These are phyloP conservation scores for Lottia gigantea DNA, from an alignment of 2,888 invertebrate genomes.

Conservation along the genomic window DNA sequence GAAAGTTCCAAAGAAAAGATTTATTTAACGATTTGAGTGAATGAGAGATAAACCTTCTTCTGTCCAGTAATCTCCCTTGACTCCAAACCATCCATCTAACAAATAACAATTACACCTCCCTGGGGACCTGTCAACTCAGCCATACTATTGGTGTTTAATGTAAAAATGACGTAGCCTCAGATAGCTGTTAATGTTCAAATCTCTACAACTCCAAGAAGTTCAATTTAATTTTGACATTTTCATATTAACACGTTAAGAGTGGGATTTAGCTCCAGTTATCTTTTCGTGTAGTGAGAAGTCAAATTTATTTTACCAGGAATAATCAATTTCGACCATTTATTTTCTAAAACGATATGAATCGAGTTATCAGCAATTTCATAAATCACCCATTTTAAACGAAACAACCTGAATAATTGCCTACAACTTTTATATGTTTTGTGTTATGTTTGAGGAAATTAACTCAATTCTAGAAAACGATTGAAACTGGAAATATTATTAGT, in stretches of 20 bases:
- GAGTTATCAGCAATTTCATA: slow-evolving; percentile 5
- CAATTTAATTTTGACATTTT: slow-evolving; percentile 11
- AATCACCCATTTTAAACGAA: background rate
- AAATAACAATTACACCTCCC: slow-evolving; percentile 8
- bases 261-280: slow-evolving; percentile 2
- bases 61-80: background rate
- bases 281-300: slow-evolving; percentile 5
- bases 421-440: slow-evolving; percentile 5
- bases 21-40: slow-evolving; percentile 8
- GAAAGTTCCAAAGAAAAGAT: background rate
- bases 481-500: too few species aligned
- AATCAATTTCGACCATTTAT: slow-evolving; percentile 8
- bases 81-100: slow-evolving; percentile 1
- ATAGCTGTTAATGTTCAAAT: slow-evolving; percentile 2
- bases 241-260: slow-evolving; percentile 8
- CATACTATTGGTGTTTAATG: background rate
- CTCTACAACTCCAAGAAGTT: background rate
- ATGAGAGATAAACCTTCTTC: slow-evolving; percentile 10
- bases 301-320: background rate
- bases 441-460: slow-evolving; percentile 6
- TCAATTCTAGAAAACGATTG: background rate
- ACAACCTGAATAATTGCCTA: background rate
- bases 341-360: background rate
- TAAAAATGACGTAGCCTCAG: background rate
- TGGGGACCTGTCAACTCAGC: background rate